Base-by-base conservation (phyloP, 1,140 invertebrate genomes). In the Ridgeia piscesae region DNA sequence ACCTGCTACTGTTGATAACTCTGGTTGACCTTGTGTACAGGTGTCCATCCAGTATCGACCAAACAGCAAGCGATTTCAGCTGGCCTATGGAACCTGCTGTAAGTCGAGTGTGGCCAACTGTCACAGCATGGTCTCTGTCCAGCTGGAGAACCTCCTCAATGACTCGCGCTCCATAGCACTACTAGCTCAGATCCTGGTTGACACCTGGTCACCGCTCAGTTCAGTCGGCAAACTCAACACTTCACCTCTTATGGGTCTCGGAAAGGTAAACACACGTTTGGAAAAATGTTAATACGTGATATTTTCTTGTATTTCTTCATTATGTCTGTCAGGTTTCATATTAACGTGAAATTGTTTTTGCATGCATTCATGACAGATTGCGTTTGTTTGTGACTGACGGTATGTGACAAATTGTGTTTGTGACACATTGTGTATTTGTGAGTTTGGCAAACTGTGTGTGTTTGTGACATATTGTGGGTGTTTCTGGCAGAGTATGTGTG, bases 91-190 rank as follows among this genome's bases (percentile, higher is more conserved):
- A 93, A 95, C 96, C 94, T 94, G 95, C 93, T 94, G 95, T 77
- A 94, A 92, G 14, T 94, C 96, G 48, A 93, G 93, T 21, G 96
- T 95, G 89, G 94, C 97, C 14, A 98, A 98, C 95, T 98, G 98
- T 0, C 98, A 98, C 95, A 97, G 97, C 0, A 95, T 98, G 31
- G 97, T 98, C 95, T 96, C 97, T 42, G 97, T 98, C 94, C 98
- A 98, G 94, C 95, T 98, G 14, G 97, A 98, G 94, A 97, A 97
- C 91, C 97, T 98, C 95, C 96, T 99, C 4, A 98, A 98, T 95
- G 96, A 97, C 92, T 96, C 97, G 92, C 96, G 97, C 92, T 98
- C 97, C 94, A 96, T 98, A 33, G 97, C 97, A 0, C 97, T 98
- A 93, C 96, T 99, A 33, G 97, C 98, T 88, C 95, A 98, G 92